Evolutionary conservation across 2,113 vertebrate genomes (phyloP).

Genomic region (Cyanistes caeruleus): DNA sequence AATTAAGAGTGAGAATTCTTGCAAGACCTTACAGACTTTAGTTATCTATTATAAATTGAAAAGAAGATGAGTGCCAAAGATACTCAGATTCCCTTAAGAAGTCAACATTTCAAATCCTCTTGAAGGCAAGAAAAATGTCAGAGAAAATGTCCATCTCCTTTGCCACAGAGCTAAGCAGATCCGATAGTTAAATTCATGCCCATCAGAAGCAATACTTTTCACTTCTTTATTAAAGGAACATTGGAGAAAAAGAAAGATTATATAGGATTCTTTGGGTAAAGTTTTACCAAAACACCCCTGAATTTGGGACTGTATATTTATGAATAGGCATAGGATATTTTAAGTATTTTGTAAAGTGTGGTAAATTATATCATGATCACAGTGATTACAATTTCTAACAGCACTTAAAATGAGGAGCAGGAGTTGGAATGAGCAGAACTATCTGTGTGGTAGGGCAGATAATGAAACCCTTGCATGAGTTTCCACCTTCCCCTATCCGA

Average conservation of each 20-base stretch:
- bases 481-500: not conserved
- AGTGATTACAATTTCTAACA: not conserved
- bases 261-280: not conserved
- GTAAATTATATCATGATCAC: not conserved
- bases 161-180: not conserved
- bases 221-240: not conserved
- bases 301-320: not conserved
- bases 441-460: not conserved
- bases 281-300: not conserved
- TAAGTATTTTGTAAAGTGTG: not conserved
- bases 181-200: not conserved
- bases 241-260: not conserved
- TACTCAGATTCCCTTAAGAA: not conserved
- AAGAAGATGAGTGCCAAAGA: not conserved
- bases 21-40: not conserved
- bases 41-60: not conserved
- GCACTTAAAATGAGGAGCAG: not conserved
- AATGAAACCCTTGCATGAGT: not conserved
- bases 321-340: not conserved
- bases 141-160: not conserved
- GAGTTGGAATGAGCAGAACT: not conserved
- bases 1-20: not conserved
- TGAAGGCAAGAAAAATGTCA: not conserved
- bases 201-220: not conserved
- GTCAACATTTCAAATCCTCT: not conserved